These are phyloP conservation scores for Bovichtus variegatus DNA, from an alignment of 2,797 vertebrate species.

Conservation along the genomic window DNA sequence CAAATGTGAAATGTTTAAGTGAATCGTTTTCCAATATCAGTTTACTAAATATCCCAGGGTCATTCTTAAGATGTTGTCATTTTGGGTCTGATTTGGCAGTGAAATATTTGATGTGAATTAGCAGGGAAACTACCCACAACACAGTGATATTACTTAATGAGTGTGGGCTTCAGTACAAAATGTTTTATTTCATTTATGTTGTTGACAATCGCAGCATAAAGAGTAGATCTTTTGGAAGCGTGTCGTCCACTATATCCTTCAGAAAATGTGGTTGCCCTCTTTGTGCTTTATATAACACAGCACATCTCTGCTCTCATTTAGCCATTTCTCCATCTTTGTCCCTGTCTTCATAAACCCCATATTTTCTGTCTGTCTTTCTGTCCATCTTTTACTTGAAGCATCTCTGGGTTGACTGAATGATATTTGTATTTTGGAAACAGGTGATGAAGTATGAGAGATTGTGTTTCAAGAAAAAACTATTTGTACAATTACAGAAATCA, in stretches of 20 bases:
- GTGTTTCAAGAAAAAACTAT: slow-evolving; percentile 49
- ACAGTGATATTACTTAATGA: not conserved
- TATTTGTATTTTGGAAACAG: slow-evolving; percentile 46
- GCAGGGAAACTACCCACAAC: slow-evolving; percentile 5
- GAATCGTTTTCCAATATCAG: slow-evolving; percentile 15
- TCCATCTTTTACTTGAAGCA: slow-evolving; percentile 72
- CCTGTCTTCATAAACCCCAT: slow-evolving; percentile 13
- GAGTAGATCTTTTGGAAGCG: slow-evolving; percentile 3
- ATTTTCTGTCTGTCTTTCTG: slow-evolving; percentile 34
- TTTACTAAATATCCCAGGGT: slow-evolving; percentile 11
- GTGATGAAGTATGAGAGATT: slow-evolving; percentile 43
- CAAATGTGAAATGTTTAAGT: slow-evolving; percentile 52
- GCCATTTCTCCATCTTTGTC: slow-evolving; percentile 15
- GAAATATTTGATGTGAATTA: not conserved
- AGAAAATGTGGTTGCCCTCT: slow-evolving; percentile 6
- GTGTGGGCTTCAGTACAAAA: not conserved
- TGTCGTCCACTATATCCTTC: slow-evolving; percentile 11
- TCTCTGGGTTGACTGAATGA: slow-evolving; percentile 68
- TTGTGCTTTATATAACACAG: slow-evolving; percentile 15
- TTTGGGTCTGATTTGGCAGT: too few species aligned
- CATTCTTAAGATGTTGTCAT: not conserved
- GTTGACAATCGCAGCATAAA: slow-evolving; percentile 6
- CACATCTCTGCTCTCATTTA: slow-evolving; percentile 31
- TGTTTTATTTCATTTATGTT: not conserved
- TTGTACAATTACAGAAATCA: slow-evolving; percentile 48